Evolutionary conservation across 1,140 invertebrate species (phyloP), one percentile per base, ranked within the genome.

Genomic region (Camponotus pennsylvanicus): DNA sequence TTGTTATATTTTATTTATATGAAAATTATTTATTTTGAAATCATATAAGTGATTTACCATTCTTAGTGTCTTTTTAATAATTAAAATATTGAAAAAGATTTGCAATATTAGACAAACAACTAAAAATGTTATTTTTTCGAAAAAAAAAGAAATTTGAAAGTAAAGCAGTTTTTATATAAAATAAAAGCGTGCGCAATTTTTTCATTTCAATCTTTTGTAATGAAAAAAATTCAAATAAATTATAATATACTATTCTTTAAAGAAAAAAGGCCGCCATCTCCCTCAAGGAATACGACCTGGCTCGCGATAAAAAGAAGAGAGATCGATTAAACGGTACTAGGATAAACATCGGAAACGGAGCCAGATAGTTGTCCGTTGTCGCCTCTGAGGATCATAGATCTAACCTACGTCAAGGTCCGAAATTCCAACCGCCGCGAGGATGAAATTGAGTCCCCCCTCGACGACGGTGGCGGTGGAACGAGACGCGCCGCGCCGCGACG

Each of bases 401-500:
- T 85, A 66, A 66, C 71, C 63, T 80, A 79, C 55, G 52, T 86
- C 64, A 77, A 61, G 64, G 7, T 82, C 57, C 57, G 37, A 55
- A 82, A 82, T 86, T 59, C 76, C 75, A 79, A 27, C 49, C 42
- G 64, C 40, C 3, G 76, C 5, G 13, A 49, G 45, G 42, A 86
- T 66, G 52, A 69, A 70, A 80, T 69, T 32, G 55, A 57, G 61
- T 52, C 37, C 70, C 70, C 55, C n/a, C 45, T 37, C 57, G 67
- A 18, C 37, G 21, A 21, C 7, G 77, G 49, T 7, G 11, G 9
- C 40, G 34, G 34, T 18, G 66, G 13, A 45, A 84, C 61, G 82
- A 21, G 82, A 37, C 83, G 82, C 89, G 85, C 73, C 89, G 86
- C 89, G 85, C 77, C 89, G 86, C 89, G 91, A 93, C 91, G 91